phyloP scores from a whole-genome alignment of 2,888 invertebrate species.

The Fissipunctia ypsillon region DNA sequence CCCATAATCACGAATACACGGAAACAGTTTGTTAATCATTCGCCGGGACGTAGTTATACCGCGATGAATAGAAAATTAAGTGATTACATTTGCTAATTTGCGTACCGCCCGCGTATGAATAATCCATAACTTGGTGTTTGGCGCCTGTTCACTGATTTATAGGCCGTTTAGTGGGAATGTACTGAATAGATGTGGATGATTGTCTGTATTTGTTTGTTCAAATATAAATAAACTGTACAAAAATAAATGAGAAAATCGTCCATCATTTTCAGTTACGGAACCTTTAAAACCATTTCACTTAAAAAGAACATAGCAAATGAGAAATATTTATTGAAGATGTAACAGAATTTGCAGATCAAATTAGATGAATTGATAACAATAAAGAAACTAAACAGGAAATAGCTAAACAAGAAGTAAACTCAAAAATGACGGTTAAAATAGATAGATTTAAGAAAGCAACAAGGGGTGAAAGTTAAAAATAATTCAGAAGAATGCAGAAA shows the following conservation, averaged over 20 bases:
- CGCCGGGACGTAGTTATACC: slow-evolving; percentile 56
- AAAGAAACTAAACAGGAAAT: too few species aligned
- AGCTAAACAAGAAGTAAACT: too few species aligned
- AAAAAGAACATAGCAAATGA: neutral
- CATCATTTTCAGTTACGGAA: neutral
- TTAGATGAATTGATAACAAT: neutral
- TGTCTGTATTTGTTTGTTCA: neutral
- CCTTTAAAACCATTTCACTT: neutral
- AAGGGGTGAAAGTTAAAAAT: too few species aligned
- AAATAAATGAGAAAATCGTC: neutral
- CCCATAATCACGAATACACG: slow-evolving; percentile 12
- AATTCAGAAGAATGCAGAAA: too few species aligned
- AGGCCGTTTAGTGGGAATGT: slow-evolving; percentile 25
- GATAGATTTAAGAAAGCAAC: too few species aligned
- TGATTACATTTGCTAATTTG: slow-evolving; percentile 63
- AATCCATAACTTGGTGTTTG: slow-evolving; percentile 56
- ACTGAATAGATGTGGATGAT: slow-evolving; percentile 5
- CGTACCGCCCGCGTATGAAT: slow-evolving; percentile 52
- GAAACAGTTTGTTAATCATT: slow-evolving; percentile 53
- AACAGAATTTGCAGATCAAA: neutral
- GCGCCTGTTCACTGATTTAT: slow-evolving; percentile 36
- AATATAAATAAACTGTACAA: neutral
- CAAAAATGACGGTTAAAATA: too few species aligned
- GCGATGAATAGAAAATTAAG: slow-evolving; percentile 65
- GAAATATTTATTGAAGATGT: neutral